Evolutionary conservation across 2,113 vertebrate species (phyloP).

Genomic region (Pangasianodon gigas): DNA sequence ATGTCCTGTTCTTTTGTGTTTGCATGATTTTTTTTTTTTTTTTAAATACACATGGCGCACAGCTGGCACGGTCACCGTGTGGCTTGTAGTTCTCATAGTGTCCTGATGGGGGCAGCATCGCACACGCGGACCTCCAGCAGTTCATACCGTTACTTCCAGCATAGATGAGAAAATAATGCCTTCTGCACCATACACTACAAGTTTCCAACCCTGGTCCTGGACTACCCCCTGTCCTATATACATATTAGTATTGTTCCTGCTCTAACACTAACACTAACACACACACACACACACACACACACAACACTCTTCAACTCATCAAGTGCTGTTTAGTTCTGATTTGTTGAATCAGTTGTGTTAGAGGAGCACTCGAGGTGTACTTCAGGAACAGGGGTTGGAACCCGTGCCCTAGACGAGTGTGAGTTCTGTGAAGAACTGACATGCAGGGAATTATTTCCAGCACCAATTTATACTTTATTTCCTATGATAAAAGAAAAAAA

Average conservation of each 20-base stretch:
- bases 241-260: background rate
- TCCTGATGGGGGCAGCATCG: constrained; percentile 62
- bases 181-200: background rate
- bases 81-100: background rate
- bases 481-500: background rate
- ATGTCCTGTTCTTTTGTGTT: background rate
- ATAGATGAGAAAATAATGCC: background rate
- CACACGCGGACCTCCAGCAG: constrained; percentile 33
- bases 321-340: background rate
- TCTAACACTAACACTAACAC: background rate
- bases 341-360: constrained; percentile 8
- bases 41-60: background rate
- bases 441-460: background rate
- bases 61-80: background rate
- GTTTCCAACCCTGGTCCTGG: background rate
- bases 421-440: background rate
- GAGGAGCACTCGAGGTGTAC: background rate
- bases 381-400: background rate
- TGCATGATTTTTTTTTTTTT: background rate
- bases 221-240: background rate
- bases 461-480: background rate
- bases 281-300: constrained; percentile 3
- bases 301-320: background rate
- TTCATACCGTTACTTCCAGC: background rate
- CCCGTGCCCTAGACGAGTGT: background rate